These are phyloP conservation scores for Ammospiza maritima DNA, from an alignment of 2,797 vertebrate species.

Conservation along the genomic window DNA sequence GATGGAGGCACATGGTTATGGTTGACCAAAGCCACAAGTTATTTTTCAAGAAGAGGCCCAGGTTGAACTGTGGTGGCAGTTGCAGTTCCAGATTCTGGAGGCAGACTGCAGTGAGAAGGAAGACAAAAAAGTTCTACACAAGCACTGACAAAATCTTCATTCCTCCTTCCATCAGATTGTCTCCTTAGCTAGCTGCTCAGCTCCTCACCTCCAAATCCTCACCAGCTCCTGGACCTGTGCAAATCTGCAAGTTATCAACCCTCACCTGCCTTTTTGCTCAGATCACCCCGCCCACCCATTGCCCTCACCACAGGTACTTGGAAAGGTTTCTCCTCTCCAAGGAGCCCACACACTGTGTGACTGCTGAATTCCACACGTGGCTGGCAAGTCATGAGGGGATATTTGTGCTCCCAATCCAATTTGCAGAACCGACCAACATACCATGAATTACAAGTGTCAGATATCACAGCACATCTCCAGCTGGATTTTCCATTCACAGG, in stretches of 20 bases:
- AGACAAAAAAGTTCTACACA: not conserved
- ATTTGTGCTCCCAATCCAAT: constrained; percentile 10
- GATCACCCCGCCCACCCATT: not conserved
- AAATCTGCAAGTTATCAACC: not conserved
- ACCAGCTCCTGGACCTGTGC: not conserved
- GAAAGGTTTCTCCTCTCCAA: not conserved
- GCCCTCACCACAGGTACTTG: not conserved
- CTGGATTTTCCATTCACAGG: constrained; percentile 50
- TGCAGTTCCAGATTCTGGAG: not conserved
- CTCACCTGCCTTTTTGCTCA: not conserved
- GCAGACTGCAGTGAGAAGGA: not conserved
- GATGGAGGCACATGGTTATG: not conserved
- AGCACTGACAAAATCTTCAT: not conserved
- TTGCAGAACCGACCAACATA: constrained; percentile 10
- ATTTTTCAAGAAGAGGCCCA: not conserved
- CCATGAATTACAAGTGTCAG: constrained; percentile 41
- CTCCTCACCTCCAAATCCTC: not conserved
- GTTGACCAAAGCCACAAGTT: constrained; percentile 21
- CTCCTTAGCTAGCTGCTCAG: not conserved
- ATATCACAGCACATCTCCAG: constrained; percentile 63
- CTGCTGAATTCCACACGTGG: constrained; percentile 39
- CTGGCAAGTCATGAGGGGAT: constrained; percentile 15
- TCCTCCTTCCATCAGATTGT: not conserved
- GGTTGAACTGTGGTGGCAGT: not conserved
- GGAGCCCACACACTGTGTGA: constrained; percentile 24